phyloP scores from a whole-genome alignment of 2,113 vertebrate genomes.

The Megaleporinus macrocephalus region DNA sequence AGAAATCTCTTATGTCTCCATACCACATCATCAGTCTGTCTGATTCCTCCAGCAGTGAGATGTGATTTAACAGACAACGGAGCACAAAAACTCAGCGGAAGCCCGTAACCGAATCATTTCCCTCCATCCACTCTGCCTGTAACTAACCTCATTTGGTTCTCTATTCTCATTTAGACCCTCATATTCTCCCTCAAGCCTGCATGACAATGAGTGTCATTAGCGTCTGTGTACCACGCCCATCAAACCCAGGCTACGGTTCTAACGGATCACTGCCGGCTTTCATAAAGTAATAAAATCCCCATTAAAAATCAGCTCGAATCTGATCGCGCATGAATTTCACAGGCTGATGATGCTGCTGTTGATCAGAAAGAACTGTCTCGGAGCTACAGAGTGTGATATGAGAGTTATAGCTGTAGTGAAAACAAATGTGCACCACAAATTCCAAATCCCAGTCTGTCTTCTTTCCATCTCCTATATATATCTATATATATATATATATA shows the following conservation, averaged over 20 bases:
- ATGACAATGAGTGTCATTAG: constrained; percentile 34
- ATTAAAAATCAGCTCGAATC: not conserved
- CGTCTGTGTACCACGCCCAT: constrained; percentile 1
- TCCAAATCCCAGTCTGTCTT: too few relatives aligned
- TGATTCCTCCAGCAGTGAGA: not conserved
- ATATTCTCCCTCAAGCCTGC: constrained; percentile 12
- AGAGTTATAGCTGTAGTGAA: not conserved
- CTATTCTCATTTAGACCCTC: not conserved
- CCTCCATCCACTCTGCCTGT: constrained; percentile 18
- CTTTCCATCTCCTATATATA: too few relatives aligned
- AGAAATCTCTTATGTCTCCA: not conserved
- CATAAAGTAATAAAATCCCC: not conserved
- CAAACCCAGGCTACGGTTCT: constrained; percentile 1
- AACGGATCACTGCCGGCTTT: not conserved
- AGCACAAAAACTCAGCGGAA: constrained; percentile 29
- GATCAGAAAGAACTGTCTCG: not conserved
- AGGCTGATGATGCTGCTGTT: not conserved
- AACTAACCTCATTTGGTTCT: constrained; percentile 35
- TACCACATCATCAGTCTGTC: not conserved
- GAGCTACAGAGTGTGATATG: not conserved
- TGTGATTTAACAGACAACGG: constrained; percentile 33
- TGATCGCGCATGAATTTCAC: not conserved
- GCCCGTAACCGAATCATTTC: constrained; percentile 32
- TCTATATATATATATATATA: too few relatives aligned
- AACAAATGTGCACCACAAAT: not conserved